These are phyloP conservation scores for Plagodis pulveraria DNA, from an alignment of 2,888 invertebrate genomes.

Conservation along the genomic window DNA sequence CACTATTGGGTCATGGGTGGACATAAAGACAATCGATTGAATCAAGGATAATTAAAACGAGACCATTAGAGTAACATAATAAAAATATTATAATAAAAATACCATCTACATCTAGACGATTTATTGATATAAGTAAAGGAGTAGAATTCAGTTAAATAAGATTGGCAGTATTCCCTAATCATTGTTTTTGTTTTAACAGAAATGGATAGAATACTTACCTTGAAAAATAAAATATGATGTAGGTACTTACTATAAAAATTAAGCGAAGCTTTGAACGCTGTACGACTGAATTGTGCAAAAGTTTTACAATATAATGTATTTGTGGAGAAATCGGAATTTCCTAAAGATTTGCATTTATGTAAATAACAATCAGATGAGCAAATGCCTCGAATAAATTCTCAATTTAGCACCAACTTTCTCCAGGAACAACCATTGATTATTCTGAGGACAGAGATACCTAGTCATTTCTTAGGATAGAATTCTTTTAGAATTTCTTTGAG, in stretches of 20 bases:
- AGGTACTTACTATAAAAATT: too few relatives aligned
- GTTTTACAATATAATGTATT: conserved; percentile 17
- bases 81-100: too few relatives aligned
- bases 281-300: not conserved
- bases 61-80: conserved; percentile 20
- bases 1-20: conserved; percentile 82
- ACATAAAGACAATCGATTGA: conserved; percentile 55
- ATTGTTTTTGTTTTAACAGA: too few relatives aligned
- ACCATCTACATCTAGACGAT: conserved; percentile 42
- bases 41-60: conserved; percentile 60
- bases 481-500: not conserved
- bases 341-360: conserved; percentile 27
- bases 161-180: too few relatives aligned
- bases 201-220: too few relatives aligned
- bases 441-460: conserved; percentile 15
- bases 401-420: conserved; percentile 34
- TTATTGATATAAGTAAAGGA: conserved; percentile 19
- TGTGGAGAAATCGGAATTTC: conserved; percentile 31
- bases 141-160: conserved; percentile 13
- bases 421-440: conserved; percentile 14
- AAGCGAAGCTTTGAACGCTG: not conserved
- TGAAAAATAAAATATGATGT: too few relatives aligned
- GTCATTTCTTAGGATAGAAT: not conserved
- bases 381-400: conserved; percentile 32
- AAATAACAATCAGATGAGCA: conserved; percentile 24